Evolutionary conservation across 2,113 vertebrate genomes (phyloP).

Genomic region (Ptilonorhynchus violaceus): DNA sequence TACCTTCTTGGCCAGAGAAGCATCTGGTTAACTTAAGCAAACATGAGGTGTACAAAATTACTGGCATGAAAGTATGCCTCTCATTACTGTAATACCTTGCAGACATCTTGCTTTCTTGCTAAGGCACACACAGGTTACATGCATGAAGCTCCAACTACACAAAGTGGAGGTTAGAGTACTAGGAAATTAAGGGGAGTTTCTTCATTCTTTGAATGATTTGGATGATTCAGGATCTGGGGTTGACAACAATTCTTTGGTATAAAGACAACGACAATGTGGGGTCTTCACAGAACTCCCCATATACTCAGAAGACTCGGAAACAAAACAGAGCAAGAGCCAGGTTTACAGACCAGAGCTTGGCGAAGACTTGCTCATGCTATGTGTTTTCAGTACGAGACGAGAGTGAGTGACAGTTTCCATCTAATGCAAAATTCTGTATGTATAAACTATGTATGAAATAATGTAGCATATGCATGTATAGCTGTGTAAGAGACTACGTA

Average conservation of each 20-base stretch:
- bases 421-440: background rate
- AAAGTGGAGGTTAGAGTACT: background rate
- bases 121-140: background rate
- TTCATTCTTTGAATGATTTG: background rate
- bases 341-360: background rate
- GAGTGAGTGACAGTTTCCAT: background rate
- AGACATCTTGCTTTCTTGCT: background rate
- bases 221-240: background rate
- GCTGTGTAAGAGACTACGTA: background rate
- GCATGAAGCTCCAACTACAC: background rate
- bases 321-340: background rate
- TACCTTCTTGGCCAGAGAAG: background rate
- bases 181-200: background rate
- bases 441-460: background rate
- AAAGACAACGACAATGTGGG: background rate
- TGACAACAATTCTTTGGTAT: background rate
- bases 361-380: background rate
- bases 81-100: background rate
- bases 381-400: background rate
- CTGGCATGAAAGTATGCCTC: background rate
- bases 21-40: background rate
- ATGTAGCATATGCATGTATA: background rate
- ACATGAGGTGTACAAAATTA: background rate
- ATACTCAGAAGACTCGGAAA: background rate
- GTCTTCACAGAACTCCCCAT: background rate